These are phyloP conservation scores for Argyresthia albistria DNA, from an alignment of 2,888 invertebrate species.

Conservation along the genomic window DNA sequence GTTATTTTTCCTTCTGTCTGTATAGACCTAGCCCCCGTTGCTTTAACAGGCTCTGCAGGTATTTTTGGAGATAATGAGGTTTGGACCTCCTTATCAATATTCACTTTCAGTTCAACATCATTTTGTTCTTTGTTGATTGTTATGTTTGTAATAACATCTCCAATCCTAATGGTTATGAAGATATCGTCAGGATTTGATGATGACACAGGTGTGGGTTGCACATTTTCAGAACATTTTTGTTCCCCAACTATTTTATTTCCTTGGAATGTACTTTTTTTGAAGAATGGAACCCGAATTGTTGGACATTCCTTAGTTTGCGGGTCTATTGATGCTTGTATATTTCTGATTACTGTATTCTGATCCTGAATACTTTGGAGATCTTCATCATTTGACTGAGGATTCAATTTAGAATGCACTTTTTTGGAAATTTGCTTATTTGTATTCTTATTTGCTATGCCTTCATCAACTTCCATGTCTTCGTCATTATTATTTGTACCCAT, in stretches of 20 bases:
- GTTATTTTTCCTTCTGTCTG: slow-evolving; percentile 8
- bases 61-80: slow-evolving; percentile 29
- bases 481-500: background rate
- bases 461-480: background rate
- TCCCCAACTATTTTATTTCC: slow-evolving; percentile 12
- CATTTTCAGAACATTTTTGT: slow-evolving; percentile 13
- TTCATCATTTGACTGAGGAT: background rate
- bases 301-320: background rate
- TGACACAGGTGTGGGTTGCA: background rate
- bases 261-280: slow-evolving; percentile 33
- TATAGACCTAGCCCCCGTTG: slow-evolving; percentile 16
- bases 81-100: slow-evolving; percentile 44
- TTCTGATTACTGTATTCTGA: background rate
- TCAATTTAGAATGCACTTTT: too few relatives aligned
- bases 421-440: too few relatives aligned
- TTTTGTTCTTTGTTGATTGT: slow-evolving; percentile 45
- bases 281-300: slow-evolving; percentile 28
- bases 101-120: slow-evolving; percentile 44
- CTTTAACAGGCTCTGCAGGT: slow-evolving; percentile 14
- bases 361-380: background rate
- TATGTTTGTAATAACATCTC: slow-evolving; percentile 46
- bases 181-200: slow-evolving; percentile 33
- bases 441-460: background rate
- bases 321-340: background rate
- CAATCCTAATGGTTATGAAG: slow-evolving; percentile 52